Evolutionary conservation across 2,113 vertebrate genomes (phyloP), one percentile per base, ranked within the genome.

Genomic region (Halcyon senegalensis): DNA sequence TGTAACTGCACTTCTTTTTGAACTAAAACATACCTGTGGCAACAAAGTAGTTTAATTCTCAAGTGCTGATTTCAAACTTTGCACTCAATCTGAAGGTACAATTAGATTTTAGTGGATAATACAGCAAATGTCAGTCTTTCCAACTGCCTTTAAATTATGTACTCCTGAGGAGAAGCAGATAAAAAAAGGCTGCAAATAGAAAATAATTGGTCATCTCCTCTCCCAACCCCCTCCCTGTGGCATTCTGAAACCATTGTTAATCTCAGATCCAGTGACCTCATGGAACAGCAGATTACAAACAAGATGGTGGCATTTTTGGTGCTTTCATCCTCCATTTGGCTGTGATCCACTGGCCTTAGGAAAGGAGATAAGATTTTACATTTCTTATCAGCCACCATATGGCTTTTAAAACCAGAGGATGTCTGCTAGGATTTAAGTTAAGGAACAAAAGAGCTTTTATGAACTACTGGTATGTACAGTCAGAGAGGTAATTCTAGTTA

Each of bases 401-500:
- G 83, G 35, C 72, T 94, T 93, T 97, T 95, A 86, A 95, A 95
- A 93, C 77, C 67, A 83, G 92, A 89, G 48, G 67, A 75, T 97
- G 89, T 90, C 95, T 96, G 89, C 56, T 94, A 95, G 73, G 76
- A 84, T 96, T 95, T 96, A 94, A 91, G 84, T 82, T 96, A 95
- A 96, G 94, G 83, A 96, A 96, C 77, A 95, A 84, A 97, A 95
- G 83, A 95, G 85, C 74, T 95, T 96, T 93, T 92, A 94, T 95
- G 90, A 92, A 93, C 76, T 96, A 92, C 94, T 87, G 92, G 85
- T 93, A 95, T 95, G 83, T 93, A 66, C 19, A 87, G 63, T 58
- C 60, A 93, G 85, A 87, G 67, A 95, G 48, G 39, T 78, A 92
- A 90, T 86, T 95, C 85, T 89, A 41, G 80, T 93, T 95, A 92